Evolutionary conservation across 2,888 invertebrate genomes (phyloP).

Genomic region (Sesia bembeciformis): DNA sequence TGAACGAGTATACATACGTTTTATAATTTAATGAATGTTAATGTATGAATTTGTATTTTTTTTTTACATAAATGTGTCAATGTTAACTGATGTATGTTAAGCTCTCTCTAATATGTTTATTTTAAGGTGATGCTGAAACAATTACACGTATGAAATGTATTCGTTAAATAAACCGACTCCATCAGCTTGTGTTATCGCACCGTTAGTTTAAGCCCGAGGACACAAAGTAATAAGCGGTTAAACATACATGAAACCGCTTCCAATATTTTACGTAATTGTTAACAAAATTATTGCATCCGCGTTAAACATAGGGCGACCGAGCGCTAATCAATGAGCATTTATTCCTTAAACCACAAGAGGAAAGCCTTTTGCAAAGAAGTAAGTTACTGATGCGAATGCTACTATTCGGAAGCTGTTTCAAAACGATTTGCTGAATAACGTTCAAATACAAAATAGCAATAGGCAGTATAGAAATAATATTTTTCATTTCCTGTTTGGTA

Average conservation of each 20-base stretch:
- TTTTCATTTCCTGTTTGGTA: slow-evolving; percentile 66
- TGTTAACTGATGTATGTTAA: too few relatives aligned
- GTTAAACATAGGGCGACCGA: slow-evolving; percentile 38
- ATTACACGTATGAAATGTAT: too few relatives aligned
- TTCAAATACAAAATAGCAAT: slow-evolving; percentile 14
- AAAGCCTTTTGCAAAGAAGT: too few relatives aligned
- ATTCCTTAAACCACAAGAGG: neutral
- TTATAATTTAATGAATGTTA: too few relatives aligned
- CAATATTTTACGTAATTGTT: slow-evolving; percentile 58
- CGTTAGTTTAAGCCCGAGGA: slow-evolving; percentile 47
- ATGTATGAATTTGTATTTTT: too few relatives aligned
- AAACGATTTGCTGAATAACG: neutral
- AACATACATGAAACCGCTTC: slow-evolving; percentile 43
- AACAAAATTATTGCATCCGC: slow-evolving; percentile 45
- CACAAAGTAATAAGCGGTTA: slow-evolving; percentile 57
- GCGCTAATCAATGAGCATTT: slow-evolving; percentile 24
- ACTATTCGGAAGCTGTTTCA: neutral
- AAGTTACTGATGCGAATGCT: too few relatives aligned
- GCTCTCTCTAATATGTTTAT: neutral
- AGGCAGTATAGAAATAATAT: slow-evolving; percentile 55
- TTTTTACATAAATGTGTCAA: too few relatives aligned
- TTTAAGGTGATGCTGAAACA: neutral
- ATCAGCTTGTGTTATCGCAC: slow-evolving; percentile 32
- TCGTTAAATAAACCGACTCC: slow-evolving; percentile 20
- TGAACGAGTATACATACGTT: too few relatives aligned